Conservation (phyloP, 2,888 invertebrate genomes). For the Halictus quadricinctus region DNA sequence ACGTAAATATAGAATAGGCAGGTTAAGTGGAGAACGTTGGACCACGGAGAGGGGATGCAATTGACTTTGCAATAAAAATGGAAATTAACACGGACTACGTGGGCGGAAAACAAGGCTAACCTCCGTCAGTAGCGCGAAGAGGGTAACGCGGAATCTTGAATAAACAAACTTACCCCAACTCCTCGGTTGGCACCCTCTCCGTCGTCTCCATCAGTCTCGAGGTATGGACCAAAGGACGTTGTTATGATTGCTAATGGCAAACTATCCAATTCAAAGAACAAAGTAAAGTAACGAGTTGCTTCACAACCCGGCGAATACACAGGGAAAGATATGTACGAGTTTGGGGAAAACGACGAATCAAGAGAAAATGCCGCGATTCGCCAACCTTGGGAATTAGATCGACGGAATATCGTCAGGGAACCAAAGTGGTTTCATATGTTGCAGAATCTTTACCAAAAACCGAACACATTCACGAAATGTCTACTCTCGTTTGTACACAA, state of each 20-base stretch:
- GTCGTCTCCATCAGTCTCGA: constrained; percentile 68
- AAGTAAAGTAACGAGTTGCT: constrained; percentile 80
- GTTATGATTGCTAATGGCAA: constrained; percentile 82
- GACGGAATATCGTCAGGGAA: constrained; percentile 48
- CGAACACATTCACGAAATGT: background rate
- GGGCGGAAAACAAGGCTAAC: constrained; percentile 73
- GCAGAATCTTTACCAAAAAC: constrained; percentile 15
- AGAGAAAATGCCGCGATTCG: constrained; percentile 73
- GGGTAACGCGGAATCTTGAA: constrained; percentile 75
- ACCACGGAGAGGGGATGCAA: constrained; percentile 64
- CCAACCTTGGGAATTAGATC: constrained; percentile 72
- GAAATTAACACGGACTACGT: constrained; percentile 76
- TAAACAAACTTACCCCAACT: constrained; percentile 73
- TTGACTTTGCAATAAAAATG: constrained; percentile 80
- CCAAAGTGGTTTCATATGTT: constrained; percentile 60
- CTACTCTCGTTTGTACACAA: background rate
- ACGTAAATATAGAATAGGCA: constrained; percentile 18
- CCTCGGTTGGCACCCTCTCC: constrained; percentile 63
- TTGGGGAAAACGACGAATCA: constrained; percentile 45
- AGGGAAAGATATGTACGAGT: constrained; percentile 60
- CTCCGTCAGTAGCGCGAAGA: constrained; percentile 64
- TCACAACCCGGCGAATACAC: constrained; percentile 65
- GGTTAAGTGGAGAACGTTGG: constrained; percentile 22
- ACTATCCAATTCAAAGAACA: constrained; percentile 81
- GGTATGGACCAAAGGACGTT: constrained; percentile 76